Evolutionary conservation across 2,113 vertebrate genomes (phyloP).

Genomic region (Phyllostomus discolor): DNA sequence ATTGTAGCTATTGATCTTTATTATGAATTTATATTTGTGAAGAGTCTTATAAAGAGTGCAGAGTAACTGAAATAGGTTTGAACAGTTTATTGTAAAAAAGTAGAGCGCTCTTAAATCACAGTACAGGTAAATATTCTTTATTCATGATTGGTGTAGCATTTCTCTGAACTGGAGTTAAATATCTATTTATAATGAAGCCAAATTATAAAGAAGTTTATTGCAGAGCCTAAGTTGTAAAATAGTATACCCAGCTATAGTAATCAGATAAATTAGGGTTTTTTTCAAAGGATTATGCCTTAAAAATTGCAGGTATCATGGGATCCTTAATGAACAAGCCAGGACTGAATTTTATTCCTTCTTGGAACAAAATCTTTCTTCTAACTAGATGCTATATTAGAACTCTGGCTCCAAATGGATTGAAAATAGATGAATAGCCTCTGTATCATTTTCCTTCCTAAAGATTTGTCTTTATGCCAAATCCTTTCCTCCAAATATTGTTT

Average conservation of each 20-base stretch:
- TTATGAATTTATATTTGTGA: not conserved
- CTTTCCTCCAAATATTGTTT: not conserved
- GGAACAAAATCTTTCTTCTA: not conserved
- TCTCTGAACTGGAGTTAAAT: not conserved
- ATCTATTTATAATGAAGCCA: not conserved
- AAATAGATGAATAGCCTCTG: not conserved
- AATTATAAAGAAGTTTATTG: not conserved
- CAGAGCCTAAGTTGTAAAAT: not conserved
- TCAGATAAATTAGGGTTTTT: slow-evolving; percentile 25
- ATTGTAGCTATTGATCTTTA: not conserved
- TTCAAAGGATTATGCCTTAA: not conserved
- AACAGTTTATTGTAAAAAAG: not conserved
- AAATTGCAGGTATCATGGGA: slow-evolving; percentile 12
- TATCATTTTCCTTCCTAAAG: not conserved
- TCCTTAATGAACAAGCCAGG: not conserved
- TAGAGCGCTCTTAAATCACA: not conserved
- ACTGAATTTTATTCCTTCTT: slow-evolving; percentile 30
- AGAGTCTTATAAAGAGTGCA: not conserved
- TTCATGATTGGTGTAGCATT: not conserved
- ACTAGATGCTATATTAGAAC: not conserved
- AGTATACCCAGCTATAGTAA: not conserved
- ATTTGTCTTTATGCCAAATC: not conserved
- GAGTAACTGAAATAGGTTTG: not conserved
- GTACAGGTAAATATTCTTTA: not conserved
- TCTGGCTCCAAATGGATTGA: not conserved